Evolutionary conservation across 2,888 invertebrate species (phyloP), one percentile per base, ranked within the genome.

Genomic region (Drosophila ochracea): DNA sequence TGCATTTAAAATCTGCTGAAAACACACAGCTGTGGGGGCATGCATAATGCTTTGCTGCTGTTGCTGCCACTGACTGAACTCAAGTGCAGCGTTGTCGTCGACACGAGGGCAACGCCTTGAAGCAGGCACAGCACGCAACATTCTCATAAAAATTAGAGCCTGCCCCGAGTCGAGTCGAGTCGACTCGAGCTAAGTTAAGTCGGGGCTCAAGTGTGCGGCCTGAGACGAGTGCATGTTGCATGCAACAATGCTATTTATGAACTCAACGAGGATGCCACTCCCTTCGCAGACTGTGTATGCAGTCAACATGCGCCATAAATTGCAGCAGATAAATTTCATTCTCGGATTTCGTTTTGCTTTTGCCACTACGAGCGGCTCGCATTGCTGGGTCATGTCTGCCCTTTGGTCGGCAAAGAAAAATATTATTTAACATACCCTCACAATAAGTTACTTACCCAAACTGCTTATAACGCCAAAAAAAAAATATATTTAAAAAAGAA

Each of bases 191-290:
- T 33, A 49, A 78, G 80, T 71, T 61, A 6, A 50, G 65, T 52
- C 55, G 39, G 28, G 30, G 13, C 57, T 67, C 66, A 75, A 80
- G 76, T 75, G 67, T 58, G 64, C 62, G 59, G 66, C 47, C 53
- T 52, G 72, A 62, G 75, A 55, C 65, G 76, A 70, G 78, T 84
- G 72, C 80, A 80, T 84, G 80, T 89, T 87, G 90, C 87, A 90
- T 87, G 87, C 87, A 90, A 87, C 90, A 89, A 79, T 84, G 89
- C 90, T 90, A 87, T 87, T 87, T 87, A 87, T 87, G 87, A 89
- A 89, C 90, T 80, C 82, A 76, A 82, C 88, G 64, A 84, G 73
- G 55, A 62, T 82, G 82, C 70, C 72, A 64, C 80, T 68, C 80
- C 73, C 68, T 52, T 30, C 49, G 28, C 39, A 61, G 31, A n/a